Percentiles rank a stretch among this genome's conserved stretches.
phyloP scores from a whole-genome alignment of 1,140 invertebrate species.

The Lordiphosa stackelbergi region DNA sequence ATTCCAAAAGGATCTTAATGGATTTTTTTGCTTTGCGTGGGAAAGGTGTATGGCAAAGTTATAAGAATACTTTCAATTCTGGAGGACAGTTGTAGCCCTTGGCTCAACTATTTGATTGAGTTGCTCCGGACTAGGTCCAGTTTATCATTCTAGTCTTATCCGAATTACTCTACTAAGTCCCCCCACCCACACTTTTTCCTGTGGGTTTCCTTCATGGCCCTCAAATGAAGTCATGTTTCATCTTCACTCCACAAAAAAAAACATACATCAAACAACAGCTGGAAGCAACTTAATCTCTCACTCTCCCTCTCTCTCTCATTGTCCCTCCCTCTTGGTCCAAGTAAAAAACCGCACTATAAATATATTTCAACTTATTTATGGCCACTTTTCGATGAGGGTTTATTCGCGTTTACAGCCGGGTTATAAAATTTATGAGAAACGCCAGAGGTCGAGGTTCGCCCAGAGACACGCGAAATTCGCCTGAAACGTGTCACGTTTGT shows the following conservation, averaged over 20 bases:
- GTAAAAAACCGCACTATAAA: slow-evolving; percentile 63
- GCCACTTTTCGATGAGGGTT: slow-evolving; percentile 67
- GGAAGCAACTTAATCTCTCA: slow-evolving; percentile 13
- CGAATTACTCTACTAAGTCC: too few species aligned
- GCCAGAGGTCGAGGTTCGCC: slow-evolving; percentile 21
- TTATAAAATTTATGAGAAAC: slow-evolving; percentile 61
- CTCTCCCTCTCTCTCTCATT: background rate
- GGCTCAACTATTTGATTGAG: too few species aligned
- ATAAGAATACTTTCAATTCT: too few species aligned
- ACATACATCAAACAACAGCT: slow-evolving; percentile 43
- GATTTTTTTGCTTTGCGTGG: too few species aligned
- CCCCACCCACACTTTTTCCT: too few species aligned
- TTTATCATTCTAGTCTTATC: too few species aligned
- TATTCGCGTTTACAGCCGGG: slow-evolving; percentile 65
- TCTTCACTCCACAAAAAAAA: background rate
- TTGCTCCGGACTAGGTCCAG: too few species aligned
- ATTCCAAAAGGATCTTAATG: too few species aligned
- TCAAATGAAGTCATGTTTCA: slow-evolving; percentile 13
- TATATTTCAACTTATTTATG: slow-evolving; percentile 71
- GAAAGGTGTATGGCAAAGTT: too few species aligned
- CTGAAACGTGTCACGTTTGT: slow-evolving; percentile 47
- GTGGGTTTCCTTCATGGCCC: too few species aligned
- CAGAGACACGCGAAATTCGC: slow-evolving; percentile 38
- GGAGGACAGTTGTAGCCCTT: too few species aligned
- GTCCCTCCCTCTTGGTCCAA: too few species aligned